Percentiles rank a stretch among this genome's conserved stretches.
Conservation (phyloP, 2,797 vertebrate genomes). For the Apogon hyalosoma region DNA sequence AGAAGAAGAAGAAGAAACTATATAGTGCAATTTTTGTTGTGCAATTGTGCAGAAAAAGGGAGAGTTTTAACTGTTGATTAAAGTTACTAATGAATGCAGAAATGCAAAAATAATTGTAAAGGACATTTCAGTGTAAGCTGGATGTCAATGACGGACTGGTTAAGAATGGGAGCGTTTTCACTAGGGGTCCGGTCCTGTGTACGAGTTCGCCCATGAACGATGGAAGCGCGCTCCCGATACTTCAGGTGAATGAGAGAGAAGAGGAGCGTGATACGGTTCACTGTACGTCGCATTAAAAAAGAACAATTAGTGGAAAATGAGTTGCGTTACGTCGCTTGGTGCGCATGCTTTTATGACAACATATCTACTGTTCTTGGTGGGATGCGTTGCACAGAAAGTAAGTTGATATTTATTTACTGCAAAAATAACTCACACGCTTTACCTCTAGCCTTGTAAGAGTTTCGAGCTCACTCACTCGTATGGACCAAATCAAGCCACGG, state of each 20-base stretch:
- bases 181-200: constrained; percentile 48
- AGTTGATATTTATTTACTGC: constrained; percentile 66
- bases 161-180: neutral
- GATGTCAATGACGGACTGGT: neutral
- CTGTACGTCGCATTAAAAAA: constrained; percentile 62
- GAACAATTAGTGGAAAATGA: constrained; percentile 77
- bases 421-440: constrained; percentile 40
- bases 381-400: constrained; percentile 85
- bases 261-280: constrained; percentile 74
- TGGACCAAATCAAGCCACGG: constrained; percentile 24
- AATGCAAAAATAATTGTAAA: too few species aligned
- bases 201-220: constrained; percentile 72
- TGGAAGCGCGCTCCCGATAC: constrained; percentile 83
- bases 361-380: constrained; percentile 80
- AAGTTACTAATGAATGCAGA: neutral
- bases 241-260: constrained; percentile 83
- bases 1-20: too few species aligned
- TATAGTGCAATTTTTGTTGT: too few species aligned
- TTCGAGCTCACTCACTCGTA: constrained; percentile 37
- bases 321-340: constrained; percentile 68
- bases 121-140: neutral
- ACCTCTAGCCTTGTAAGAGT: constrained; percentile 36
- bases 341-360: constrained; percentile 73
- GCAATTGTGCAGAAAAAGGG: too few species aligned
- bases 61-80: too few species aligned